Base-by-base conservation (phyloP, 2,113 vertebrate species). In the Cephalopterus ornatus region DNA sequence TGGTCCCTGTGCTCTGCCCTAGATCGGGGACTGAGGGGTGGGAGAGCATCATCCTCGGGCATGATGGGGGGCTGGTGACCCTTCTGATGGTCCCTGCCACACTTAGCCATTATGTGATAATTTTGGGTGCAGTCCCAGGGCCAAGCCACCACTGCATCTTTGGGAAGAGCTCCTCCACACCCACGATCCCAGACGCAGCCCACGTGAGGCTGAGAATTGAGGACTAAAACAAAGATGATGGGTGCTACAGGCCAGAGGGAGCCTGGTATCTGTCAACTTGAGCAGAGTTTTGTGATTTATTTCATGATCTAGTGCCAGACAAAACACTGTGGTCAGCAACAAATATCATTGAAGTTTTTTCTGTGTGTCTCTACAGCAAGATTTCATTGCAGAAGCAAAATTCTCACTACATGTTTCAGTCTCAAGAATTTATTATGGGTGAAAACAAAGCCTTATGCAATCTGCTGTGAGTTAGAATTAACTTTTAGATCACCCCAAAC, bases 191-290 rank as follows among this genome's bases (percentile, higher is more conserved):
- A 11, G 53, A 6, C 5, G 20, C 39, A 1, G 0, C 19, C 70
- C 0, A 2, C 11, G 0, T 2, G 24, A 2, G 62, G 22, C 66
- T 30, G 50, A 3, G 5, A 2, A 2, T 2, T 0, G 3, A 1
- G 42, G 24, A 7, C 22, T 9, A 11, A 18, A 39, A 18, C 11
- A 6, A 5, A 28, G 20, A 3, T 7, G 4, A 1, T 4, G 4
- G 27, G 52, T 50, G 37, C 80, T 58, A 0, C 28, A 11, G 46
- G 12, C 7, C 32, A 5, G 14, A 22, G 22, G 19, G 27, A 41
- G 32, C 0, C 0, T 2, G 37, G 9, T 10, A 4, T 33, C 37
- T 47, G 41, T 44, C 56, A 49, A 2, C 26, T 46, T 2, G 3
- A 50, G 61, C 56, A 42, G 32, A n/a, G 26, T 52, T 76, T 15